Base-by-base conservation (phyloP, 2,113 vertebrate species). In the Embiotoca jacksoni region DNA sequence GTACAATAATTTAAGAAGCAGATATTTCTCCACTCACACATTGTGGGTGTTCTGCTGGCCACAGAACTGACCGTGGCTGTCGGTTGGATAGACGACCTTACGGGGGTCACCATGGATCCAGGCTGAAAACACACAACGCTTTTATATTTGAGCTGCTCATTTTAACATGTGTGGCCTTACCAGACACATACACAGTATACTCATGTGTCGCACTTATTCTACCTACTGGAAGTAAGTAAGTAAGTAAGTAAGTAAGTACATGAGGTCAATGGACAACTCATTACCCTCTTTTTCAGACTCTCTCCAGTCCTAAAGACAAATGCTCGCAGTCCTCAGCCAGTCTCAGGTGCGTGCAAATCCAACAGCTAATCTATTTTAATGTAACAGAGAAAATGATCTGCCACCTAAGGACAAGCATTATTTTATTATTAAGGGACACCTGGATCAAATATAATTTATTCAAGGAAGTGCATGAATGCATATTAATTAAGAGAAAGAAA, bases 51-150 rank as follows among this genome's bases (percentile, higher is more conserved):
- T 95, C 89, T 96, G 95, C 84, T 99, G 97, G 55, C 97, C 97
- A 88, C 98, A 99, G 86, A 99, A 97, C 74, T 99, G 96, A 9
- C 98, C 98, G 4, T 94, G 91, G 93, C 98, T 99, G 95, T 99
- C 97, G 16, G 97, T 98, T 33, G 97, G 96, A 80, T 97, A 98
- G 72, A 97, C 89, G 56, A 98, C 94, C 93, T 97, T 99, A 87
- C 97, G 95, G 77, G 97, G 96, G 85, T 99, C 98, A 0, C 98
- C 97, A 0, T 98, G 95, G 72, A 96, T 93, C 98, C 98, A 99
- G 83, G 98, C 98, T 99, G 92, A 32, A 92, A 93, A 11, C 50
- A 65, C 11, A 77, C 2, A 37, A 61, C 15, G 3, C 6, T 69
- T 59, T 31, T 46, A 47, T 6, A 15, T 46, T 73, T 47, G 2